Base-by-base conservation (phyloP, 1,140 invertebrate species). In the Drosophila saltans region DNA sequence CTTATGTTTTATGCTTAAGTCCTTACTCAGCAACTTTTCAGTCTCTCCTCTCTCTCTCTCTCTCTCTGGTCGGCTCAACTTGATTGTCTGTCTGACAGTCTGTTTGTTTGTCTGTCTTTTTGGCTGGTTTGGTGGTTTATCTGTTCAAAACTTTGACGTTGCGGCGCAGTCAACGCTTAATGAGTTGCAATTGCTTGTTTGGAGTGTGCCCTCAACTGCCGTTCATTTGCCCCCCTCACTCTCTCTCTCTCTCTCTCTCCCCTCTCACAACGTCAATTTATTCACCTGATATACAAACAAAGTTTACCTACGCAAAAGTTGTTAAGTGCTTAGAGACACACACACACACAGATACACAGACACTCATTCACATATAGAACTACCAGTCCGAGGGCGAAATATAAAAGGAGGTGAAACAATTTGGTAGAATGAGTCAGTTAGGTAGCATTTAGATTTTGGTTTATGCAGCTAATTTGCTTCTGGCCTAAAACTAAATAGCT, bases 161-260 rank as follows among this genome's bases (percentile, higher is more conserved):
- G 66, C 41, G 65, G 75, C 74, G 58, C 65, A 85, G 82, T 78
- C 82, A 78, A 85, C 66, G 83, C 79, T 77, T 86, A 86, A 86
- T 86, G 82, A 86, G 82, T 86, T 88, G 77, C 75, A 82, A 86
- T 81, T 86, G 82, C 79, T 85, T 86, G 75, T 86, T 86, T 85
- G 73, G 75, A 78, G 82, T 72, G 65, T 62, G 60, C 36, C 36
- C 40, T 52, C 45, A 52, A 24, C 21, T 43, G 39, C 58, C 39
- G n/a, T 16, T 36, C 16, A 26, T 28, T 57, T 55, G 11, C 40
- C 43, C 30, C 36, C 2, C 9, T 28, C 28, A 56, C 57, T 61
- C 64, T 56, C 36, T 41, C 9, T 11, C 64, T 56, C 36, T 41
- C 9, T 11, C 2, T 21, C 26, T 36, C 33, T 7, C 33, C 1